Evolutionary conservation across 2,888 invertebrate genomes (phyloP).

Genomic region (Drosophila paracracens): DNA sequence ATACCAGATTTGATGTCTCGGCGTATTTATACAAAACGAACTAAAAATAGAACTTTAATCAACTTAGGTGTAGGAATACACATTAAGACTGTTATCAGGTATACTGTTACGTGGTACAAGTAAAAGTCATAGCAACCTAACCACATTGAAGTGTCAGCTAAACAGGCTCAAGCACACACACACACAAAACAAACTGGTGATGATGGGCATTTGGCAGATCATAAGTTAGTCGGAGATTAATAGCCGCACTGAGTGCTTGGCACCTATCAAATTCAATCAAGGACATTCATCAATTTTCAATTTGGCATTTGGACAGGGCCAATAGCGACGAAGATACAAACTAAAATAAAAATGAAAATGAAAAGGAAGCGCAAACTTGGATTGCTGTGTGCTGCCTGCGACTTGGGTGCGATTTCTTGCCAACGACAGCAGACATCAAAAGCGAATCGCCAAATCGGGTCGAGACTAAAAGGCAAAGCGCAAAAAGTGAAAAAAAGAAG

Average conservation of each 20-base stretch:
- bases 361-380: constrained; percentile 26
- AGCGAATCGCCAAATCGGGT: constrained; percentile 38
- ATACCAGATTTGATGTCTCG: neutral
- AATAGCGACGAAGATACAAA: constrained; percentile 29
- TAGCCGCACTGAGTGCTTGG: constrained; percentile 78
- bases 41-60: neutral
- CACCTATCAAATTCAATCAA: constrained; percentile 81
- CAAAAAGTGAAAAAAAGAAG: constrained; percentile 24
- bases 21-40: neutral
- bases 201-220: constrained; percentile 57
- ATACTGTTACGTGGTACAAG: neutral
- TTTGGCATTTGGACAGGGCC: constrained; percentile 69
- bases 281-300: constrained; percentile 81
- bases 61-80: neutral
- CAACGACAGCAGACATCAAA: constrained; percentile 74
- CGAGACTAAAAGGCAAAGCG: constrained; percentile 39
- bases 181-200: constrained; percentile 16
- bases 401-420: constrained; percentile 69
- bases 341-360: constrained; percentile 46
- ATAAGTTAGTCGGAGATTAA: constrained; percentile 78
- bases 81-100: neutral
- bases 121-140: neutral
- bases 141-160: constrained; percentile 12
- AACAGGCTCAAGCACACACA: constrained; percentile 17
- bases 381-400: constrained; percentile 38